These are phyloP conservation scores for Rhadina sibilatrix DNA, from an alignment of 2,113 vertebrate species.

Conservation along the genomic window DNA sequence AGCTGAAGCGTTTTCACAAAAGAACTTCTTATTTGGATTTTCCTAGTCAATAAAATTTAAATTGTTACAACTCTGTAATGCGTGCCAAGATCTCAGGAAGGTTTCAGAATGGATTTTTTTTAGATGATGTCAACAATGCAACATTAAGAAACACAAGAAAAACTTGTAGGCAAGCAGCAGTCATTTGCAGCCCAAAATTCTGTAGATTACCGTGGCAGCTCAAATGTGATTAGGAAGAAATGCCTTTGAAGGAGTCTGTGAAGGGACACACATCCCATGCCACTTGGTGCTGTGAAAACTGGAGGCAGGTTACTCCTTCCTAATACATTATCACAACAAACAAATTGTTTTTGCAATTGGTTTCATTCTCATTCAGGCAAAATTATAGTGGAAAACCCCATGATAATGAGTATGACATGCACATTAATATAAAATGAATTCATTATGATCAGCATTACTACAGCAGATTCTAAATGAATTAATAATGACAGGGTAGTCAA, in stretches of 20 bases:
- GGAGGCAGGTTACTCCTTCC: not conserved
- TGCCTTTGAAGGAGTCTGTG: not conserved
- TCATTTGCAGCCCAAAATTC: not conserved
- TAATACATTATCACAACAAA: not conserved
- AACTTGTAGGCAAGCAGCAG: not conserved
- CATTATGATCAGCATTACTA: not conserved
- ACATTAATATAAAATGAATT: slow-evolving; percentile 47
- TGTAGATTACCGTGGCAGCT: not conserved
- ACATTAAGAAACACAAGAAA: not conserved
- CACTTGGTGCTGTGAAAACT: not conserved
- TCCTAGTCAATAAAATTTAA: not conserved
- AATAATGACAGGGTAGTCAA: slow-evolving; percentile 47
- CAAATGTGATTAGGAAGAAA: not conserved
- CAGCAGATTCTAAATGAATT: slow-evolving; percentile 50
- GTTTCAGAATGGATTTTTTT: not conserved
- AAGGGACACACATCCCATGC: not conserved
- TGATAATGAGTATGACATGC: slow-evolving; percentile 8
- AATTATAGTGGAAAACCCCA: not conserved
- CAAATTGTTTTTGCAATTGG: slow-evolving; percentile 3
- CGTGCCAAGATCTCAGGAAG: not conserved
- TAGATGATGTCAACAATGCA: not conserved
- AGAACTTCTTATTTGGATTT: not conserved
- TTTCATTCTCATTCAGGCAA: not conserved
- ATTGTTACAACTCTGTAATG: rapidly evolving
- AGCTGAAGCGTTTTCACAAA: not conserved